Evolutionary conservation across 2,888 invertebrate species (phyloP), one percentile per base, ranked within the genome.

Genomic region (Drosophila imparisetae): DNA sequence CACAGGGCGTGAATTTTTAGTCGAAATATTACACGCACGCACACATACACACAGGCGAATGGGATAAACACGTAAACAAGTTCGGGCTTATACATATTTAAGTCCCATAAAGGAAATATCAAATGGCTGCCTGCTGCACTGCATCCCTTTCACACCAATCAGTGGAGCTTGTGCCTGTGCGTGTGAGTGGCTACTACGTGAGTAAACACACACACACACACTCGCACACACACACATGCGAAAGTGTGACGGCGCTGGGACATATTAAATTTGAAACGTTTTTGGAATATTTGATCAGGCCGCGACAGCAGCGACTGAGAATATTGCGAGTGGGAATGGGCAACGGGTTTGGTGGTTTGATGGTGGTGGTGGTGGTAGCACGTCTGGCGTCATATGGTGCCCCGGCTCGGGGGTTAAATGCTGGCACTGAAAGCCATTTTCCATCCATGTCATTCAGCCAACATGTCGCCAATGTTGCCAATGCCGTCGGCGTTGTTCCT

Each of bases 201-300:
- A 55, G 57, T 40, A 50, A 27, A 55, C 55, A 61, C n/a, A 65
- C 29, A 34, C 4, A 50, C 24, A 18, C 36, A 38, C 27, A 30
- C 29, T 3, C 27, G 13, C 27, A 49, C 42, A 29, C 48, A 11
- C 53, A 6, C 15, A 18, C 15, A 59, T n/a, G n/a, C 29, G 64
- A 69, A 63, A 73, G 66, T 71, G 65, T 55, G 60, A 58, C 66
- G 66, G 59, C 69, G 53, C 54, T 45, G 72, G 76, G 84, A 76
- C 80, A 90, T 84, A 90, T 89, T 91, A 91, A 90, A 90, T 90
- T 90, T 89, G 90, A 89, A 90, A 91, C 90, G 91, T 82, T 90
- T 86, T 82, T 80, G 70, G 91, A 90, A 91, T 91, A 88, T 90
- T 90, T 90, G 91, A 91, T 91, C 80, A 91, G 88, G 62, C 32